These are phyloP conservation scores for Hydrozoanthus tunicans DNA, from an alignment of 64 coral and sea anemone species.

Conservation along the genomic window DNA sequence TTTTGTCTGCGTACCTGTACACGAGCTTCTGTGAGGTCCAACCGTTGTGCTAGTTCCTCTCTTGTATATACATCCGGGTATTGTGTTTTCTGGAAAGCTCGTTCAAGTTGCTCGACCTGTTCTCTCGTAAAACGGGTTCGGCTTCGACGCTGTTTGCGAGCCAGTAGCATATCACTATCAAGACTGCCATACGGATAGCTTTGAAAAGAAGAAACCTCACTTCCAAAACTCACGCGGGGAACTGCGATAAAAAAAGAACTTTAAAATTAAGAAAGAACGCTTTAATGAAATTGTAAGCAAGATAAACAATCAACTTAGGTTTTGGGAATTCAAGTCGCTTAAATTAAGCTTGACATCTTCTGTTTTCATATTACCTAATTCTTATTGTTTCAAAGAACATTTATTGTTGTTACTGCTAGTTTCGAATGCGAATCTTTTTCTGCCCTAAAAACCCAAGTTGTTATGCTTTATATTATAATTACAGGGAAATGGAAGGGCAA, in stretches of 20 bases:
- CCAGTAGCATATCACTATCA: conserved; percentile 61
- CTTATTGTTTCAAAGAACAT: too few species aligned
- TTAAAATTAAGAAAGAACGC: background rate
- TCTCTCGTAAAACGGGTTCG: conserved; percentile 84
- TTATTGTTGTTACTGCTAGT: too few species aligned
- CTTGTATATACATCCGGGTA: conserved; percentile 98
- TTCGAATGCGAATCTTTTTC: too few species aligned
- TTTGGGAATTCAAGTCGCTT: too few species aligned
- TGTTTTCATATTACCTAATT: background rate
- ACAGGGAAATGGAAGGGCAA: too few species aligned
- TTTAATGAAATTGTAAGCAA: background rate
- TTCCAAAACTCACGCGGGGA: conserved; percentile 43
- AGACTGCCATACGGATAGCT: conserved; percentile 61
- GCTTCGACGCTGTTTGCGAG: conserved; percentile 84
- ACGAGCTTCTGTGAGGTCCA: conserved; percentile 93
- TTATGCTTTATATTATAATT: too few species aligned
- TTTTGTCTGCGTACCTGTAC: conserved; percentile 78
- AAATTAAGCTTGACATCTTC: background rate
- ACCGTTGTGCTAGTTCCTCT: conserved; percentile 87
- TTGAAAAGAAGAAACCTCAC: conserved; percentile 51
- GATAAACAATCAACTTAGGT: background rate
- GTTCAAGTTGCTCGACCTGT: conserved; percentile 92
- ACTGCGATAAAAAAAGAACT: conserved; percentile 7
- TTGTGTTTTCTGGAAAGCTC: conserved; percentile 96
- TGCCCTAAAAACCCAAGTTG: too few species aligned